These are phyloP conservation scores for Timema podura DNA, from an alignment of 2,888 invertebrate species.

Conservation along the genomic window DNA sequence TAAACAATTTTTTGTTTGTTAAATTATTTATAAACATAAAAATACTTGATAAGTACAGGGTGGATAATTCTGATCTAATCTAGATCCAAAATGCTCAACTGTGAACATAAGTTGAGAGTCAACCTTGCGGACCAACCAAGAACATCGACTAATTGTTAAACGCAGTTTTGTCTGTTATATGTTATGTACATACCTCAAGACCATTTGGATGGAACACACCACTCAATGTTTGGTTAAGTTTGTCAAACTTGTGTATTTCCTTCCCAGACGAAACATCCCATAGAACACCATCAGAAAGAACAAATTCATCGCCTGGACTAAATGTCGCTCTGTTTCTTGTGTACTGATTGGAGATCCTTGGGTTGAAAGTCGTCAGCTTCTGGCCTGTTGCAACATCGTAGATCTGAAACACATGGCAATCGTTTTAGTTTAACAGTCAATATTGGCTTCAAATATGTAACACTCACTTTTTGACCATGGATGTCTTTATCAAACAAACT, in stretches of 20 bases:
- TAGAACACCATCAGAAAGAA: conserved; percentile 92
- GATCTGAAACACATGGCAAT: conserved; percentile 51
- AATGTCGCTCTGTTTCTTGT: conserved; percentile 91
- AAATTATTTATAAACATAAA: too few species aligned
- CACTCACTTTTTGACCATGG: neutral
- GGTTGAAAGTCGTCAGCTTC: conserved; percentile 67
- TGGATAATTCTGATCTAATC: too few species aligned
- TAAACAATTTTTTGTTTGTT: too few species aligned
- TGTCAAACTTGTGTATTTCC: conserved; percentile 95
- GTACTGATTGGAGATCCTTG: conserved; percentile 86
- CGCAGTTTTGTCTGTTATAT: too few species aligned
- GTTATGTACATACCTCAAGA: conserved; percentile 76
- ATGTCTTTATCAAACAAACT: neutral
- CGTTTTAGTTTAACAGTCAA: conserved; percentile 13
- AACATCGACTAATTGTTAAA: too few species aligned
- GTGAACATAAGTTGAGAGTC: too few species aligned
- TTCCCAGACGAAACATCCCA: conserved; percentile 88
- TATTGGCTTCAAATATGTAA: neutral
- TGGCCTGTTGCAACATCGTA: conserved; percentile 84
- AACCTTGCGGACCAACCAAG: too few species aligned
- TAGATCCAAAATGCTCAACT: too few species aligned
- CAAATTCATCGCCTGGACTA: conserved; percentile 87
- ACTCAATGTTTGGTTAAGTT: conserved; percentile 89
- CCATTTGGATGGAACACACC: conserved; percentile 97
- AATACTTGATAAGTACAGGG: too few species aligned